Percentiles rank a stretch among this genome's conserved stretches.
Conservation (phyloP, 2,797 vertebrate species). For the Siniperca scherzeri region DNA sequence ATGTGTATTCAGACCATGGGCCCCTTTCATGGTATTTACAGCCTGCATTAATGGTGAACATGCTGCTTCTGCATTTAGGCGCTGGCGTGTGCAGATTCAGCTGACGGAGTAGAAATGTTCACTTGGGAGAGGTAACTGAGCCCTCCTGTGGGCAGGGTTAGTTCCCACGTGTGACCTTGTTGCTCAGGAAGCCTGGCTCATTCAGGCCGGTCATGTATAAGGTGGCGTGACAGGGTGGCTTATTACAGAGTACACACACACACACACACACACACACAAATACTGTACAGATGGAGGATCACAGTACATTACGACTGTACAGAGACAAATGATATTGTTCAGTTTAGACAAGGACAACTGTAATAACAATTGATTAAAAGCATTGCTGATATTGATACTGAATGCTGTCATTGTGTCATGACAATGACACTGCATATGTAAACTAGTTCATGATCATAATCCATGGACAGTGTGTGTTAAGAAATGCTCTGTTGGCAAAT, state of each 20-base stretch:
- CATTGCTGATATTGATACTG: conserved; percentile 23
- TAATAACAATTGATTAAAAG: conserved; percentile 34
- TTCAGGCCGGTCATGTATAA: conserved; percentile 45
- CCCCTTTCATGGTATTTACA: conserved; percentile 12
- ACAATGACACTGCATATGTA: too few relatives aligned
- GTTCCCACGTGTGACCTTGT: conserved; percentile 67
- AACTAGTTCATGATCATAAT: too few relatives aligned
- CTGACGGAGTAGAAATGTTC: conserved; percentile 70
- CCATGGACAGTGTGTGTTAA: conserved; percentile 3
- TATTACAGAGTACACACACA: conserved; percentile 20
- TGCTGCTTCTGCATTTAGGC: conserved; percentile 39
- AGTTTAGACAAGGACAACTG: conserved; percentile 44
- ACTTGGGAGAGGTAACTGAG: conserved; percentile 69
- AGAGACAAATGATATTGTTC: conserved; percentile 35
- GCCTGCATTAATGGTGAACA: conserved; percentile 41
- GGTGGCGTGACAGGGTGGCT: conserved; percentile 39
- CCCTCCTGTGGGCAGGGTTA: conserved; percentile 37
- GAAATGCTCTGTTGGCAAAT: conserved; percentile 36
- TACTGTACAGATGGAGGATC: conserved; percentile 30
- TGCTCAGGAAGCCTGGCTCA: conserved; percentile 32
- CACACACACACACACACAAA: conserved; percentile 25
- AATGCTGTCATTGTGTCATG: conserved; percentile 28
- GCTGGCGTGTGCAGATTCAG: conserved; percentile 55
- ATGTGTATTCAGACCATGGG: conserved; percentile 12
- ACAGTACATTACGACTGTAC: conserved; percentile 10